A percentile compares a stretch with the other conserved stretches of the same genome.
Evolutionary conservation across 2,797 vertebrate species (phyloP).

Genomic region (Galagoides demidoff): DNA sequence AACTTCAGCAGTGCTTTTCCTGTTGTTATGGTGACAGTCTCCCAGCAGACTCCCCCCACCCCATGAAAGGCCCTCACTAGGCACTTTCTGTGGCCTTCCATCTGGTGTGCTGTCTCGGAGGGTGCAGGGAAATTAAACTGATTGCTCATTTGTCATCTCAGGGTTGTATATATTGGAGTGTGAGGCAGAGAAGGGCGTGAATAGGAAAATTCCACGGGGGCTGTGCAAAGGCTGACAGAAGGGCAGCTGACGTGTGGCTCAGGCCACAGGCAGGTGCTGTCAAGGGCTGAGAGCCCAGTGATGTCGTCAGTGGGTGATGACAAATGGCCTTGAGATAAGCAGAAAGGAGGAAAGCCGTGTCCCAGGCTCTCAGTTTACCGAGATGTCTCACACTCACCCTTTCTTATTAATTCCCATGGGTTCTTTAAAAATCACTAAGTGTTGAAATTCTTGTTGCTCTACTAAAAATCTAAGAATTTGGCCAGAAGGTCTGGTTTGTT

Average conservation of each 20-base stretch:
- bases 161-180: conserved; percentile 59
- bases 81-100: conserved; percentile 80
- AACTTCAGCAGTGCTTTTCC: conserved; percentile 78
- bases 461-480: not conserved
- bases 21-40: conserved; percentile 85
- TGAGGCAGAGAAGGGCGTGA: not conserved
- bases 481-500: not conserved
- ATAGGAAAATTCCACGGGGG: not conserved
- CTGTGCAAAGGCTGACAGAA: not conserved
- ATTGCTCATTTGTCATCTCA: conserved; percentile 88
- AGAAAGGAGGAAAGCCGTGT: not conserved
- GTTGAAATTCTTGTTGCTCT: not conserved
- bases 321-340: conserved; percentile 33
- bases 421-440: not conserved
- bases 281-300: conserved; percentile 61
- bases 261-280: conserved; percentile 82
- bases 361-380: not conserved
- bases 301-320: conserved; percentile 74
- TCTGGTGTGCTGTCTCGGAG: conserved; percentile 84
- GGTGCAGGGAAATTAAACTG: conserved; percentile 81
- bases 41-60: conserved; percentile 67
- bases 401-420: not conserved
- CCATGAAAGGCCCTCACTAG: conserved; percentile 38
- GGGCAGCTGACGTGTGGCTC: conserved; percentile 81
- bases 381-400: not conserved